Percentiles rank a stretch among this genome's conserved stretches.
Evolutionary conservation across 2,888 invertebrate genomes (phyloP).

Genomic region (Frankliniella intonsa): DNA sequence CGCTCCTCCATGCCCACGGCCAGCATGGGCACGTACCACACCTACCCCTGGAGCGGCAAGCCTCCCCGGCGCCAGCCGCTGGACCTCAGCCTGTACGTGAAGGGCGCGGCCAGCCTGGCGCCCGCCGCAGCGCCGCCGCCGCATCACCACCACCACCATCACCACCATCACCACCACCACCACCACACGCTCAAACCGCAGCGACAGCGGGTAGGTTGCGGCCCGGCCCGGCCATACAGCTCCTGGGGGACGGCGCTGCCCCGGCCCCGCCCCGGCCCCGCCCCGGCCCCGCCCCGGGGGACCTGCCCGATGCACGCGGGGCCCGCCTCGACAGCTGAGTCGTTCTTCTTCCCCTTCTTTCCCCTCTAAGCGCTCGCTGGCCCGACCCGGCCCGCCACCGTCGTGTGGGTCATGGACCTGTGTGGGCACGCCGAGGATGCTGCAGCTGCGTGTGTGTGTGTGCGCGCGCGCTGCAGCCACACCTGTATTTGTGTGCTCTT

Average conservation of each 20-base stretch:
- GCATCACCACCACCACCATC: background rate
- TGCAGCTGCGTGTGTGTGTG: background rate
- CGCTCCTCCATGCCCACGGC: too few relatives aligned
- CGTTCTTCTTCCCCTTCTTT: too few relatives aligned
- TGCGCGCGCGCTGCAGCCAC: too few relatives aligned
- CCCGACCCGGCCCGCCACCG: background rate
- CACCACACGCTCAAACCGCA: slow-evolving; percentile 9
- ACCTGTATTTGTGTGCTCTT: too few relatives aligned
- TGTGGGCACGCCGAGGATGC: background rate
- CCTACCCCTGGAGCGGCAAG: slow-evolving; percentile 15
- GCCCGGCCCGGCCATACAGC: too few relatives aligned
- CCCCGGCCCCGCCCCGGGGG: too few relatives aligned
- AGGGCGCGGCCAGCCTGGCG: background rate
- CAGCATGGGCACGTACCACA: background rate
- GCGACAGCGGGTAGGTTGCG: background rate
- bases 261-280: background rate
- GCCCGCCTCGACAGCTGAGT: too few relatives aligned
- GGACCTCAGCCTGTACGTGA: slow-evolving; percentile 10
- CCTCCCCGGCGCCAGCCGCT: background rate
- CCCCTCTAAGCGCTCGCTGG: background rate
- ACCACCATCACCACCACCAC: slow-evolving; percentile 2
- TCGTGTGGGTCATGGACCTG: background rate
- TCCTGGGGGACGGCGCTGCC: too few relatives aligned
- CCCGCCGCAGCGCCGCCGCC: background rate
- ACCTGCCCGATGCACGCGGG: too few relatives aligned